Conservation (phyloP, 2,113 vertebrate genomes). For the Ctenomys sociabilis region DNA sequence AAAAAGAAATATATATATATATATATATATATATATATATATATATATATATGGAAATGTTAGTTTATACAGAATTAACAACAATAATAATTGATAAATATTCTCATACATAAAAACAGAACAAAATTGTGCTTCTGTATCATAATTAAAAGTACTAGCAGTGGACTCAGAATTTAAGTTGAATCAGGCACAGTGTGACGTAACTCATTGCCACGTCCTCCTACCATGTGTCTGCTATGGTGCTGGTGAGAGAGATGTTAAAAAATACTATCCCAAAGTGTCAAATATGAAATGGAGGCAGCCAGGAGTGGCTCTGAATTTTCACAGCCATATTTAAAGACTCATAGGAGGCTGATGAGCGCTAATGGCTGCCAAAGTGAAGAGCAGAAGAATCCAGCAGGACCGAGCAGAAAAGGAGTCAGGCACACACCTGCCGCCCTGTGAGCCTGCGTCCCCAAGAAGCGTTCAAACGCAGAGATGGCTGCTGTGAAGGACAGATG, state of each 20-base stretch:
- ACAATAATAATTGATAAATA: conserved; percentile 12
- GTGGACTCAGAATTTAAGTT: background rate
- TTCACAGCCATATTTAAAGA: background rate
- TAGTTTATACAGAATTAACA: background rate
- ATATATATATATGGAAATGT: background rate
- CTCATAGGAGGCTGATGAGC: background rate
- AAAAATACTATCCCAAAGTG: background rate
- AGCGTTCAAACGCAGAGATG: background rate
- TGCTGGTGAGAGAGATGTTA: background rate
- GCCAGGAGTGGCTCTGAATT: background rate
- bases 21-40: too few species aligned
- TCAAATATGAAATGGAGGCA: background rate
- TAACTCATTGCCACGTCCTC: background rate
- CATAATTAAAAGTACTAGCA: background rate
- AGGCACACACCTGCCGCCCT: fast-evolving
- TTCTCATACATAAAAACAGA: background rate
- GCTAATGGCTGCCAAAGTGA: background rate
- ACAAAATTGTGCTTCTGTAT: background rate
- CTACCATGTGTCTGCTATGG: background rate
- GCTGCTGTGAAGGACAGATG: background rate
- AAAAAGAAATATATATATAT: background rate
- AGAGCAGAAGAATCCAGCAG: background rate
- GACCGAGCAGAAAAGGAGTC: background rate
- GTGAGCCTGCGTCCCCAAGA: background rate
- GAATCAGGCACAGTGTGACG: background rate